A percentile compares a stretch with the other conserved stretches of the same genome.
phyloP scores from a whole-genome alignment of 2,797 vertebrate species.

The Girardinus metallicus region DNA sequence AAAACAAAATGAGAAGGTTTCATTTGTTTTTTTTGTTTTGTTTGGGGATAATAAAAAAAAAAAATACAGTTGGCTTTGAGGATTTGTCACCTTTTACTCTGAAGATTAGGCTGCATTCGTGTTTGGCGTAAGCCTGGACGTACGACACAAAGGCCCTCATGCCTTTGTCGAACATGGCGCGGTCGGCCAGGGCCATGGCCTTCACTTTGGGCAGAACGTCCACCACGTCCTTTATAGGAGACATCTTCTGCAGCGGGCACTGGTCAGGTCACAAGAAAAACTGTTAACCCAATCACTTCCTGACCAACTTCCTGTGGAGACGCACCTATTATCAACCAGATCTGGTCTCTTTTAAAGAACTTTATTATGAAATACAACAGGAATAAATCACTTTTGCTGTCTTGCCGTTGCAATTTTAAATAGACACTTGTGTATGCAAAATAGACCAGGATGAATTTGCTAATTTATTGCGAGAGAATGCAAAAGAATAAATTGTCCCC shows the following conservation, averaged over 20 bases:
- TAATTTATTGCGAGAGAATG: no score
- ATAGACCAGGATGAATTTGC: no score
- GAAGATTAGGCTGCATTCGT: constrained; percentile 96
- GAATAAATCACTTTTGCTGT: not conserved
- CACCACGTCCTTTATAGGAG: constrained; percentile 71
- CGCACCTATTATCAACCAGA: not conserved
- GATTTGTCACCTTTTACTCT: constrained; percentile 87
- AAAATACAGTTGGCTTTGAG: not conserved
- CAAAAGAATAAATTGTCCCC: no score
- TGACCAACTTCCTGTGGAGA: not conserved
- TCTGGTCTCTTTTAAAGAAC: not conserved
- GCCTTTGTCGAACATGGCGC: constrained; percentile 91
- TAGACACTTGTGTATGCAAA: no score
- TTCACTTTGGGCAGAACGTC: constrained; percentile 90
- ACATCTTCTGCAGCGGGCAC: constrained; percentile 92
- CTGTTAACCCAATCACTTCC: not conserved
- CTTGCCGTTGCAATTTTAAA: not conserved
- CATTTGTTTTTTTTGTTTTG: not conserved
- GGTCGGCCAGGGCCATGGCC: constrained; percentile 85
- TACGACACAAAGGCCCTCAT: constrained; percentile 93
- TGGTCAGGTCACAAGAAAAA: constrained; percentile 44
- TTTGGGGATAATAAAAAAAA: no score
- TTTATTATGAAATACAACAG: not conserved
- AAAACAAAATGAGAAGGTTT: not conserved
- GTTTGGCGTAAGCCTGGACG: constrained; percentile 93